Conservation (phyloP, 2,888 invertebrate genomes). For the Cerceris ruficornis region DNA sequence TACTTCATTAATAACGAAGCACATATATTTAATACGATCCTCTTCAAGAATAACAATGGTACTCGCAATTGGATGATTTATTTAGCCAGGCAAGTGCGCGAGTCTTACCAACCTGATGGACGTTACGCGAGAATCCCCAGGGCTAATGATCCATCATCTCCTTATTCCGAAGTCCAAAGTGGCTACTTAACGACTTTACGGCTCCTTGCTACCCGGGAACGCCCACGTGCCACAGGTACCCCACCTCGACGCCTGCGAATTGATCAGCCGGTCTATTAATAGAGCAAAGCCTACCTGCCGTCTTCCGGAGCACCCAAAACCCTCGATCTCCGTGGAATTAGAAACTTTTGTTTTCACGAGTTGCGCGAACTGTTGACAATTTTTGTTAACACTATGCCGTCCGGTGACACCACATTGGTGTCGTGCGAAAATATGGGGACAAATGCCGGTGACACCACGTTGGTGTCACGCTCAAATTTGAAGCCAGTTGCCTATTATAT, state of each 20-base stretch:
- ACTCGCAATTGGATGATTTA: slow-evolving; percentile 24
- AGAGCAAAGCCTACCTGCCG: slow-evolving; percentile 53
- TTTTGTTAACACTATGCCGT: no score
- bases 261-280: slow-evolving; percentile 62
- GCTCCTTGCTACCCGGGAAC: slow-evolving; percentile 59
- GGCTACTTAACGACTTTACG: slow-evolving; percentile 67
- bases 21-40: no score
- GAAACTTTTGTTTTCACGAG: slow-evolving; percentile 10
- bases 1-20: no score
- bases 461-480: no score
- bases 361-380: no score
- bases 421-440: no score
- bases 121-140: slow-evolving; percentile 49
- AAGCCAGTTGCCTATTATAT: no score
- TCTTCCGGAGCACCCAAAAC: slow-evolving; percentile 31
- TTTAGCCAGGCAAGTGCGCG: slow-evolving; percentile 28
- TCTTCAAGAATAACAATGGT: not conserved
- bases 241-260: slow-evolving; percentile 53
- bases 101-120: slow-evolving; percentile 24
- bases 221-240: slow-evolving; percentile 68
- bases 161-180: slow-evolving; percentile 58
- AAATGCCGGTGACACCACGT: no score
- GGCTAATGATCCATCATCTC: slow-evolving; percentile 66
- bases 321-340: slow-evolving; percentile 15
- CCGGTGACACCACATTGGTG: no score